These are phyloP conservation scores for Oncorhynchus kisutch DNA, from an alignment of 2,113 vertebrate species.

Conservation along the genomic window DNA sequence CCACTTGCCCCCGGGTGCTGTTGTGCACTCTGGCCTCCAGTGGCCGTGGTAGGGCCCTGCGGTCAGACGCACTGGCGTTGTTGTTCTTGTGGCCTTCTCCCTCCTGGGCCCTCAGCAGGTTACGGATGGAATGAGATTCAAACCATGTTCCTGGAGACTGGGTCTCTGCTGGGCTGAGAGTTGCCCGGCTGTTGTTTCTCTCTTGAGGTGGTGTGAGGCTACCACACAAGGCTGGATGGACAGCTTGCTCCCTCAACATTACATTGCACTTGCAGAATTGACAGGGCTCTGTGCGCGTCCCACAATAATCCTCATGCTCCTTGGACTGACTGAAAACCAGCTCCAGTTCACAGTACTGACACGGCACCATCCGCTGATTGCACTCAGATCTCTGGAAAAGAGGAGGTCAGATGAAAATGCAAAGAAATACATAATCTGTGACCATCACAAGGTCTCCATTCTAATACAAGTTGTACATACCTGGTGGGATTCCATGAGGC, in stretches of 20 bases:
- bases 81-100: slow-evolving; percentile 66
- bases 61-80: slow-evolving; percentile 60
- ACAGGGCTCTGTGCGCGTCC: slow-evolving; percentile 87
- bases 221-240: slow-evolving; percentile 82
- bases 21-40: slow-evolving; percentile 61
- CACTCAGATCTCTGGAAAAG: slow-evolving; percentile 78
- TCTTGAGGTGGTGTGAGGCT: slow-evolving; percentile 66
- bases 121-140: slow-evolving; percentile 63
- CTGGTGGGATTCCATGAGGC: slow-evolving; percentile 82
- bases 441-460: neutral
- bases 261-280: slow-evolving; percentile 80
- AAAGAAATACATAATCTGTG: neutral
- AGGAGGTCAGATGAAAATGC: neutral
- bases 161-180: slow-evolving; percentile 39
- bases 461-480: slow-evolving; percentile 60
- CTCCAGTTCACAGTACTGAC: slow-evolving; percentile 90
- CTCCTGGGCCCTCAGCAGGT: slow-evolving; percentile 67
- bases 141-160: slow-evolving; percentile 65
- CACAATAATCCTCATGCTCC: slow-evolving; percentile 92
- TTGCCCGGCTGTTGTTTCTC: slow-evolving; percentile 55
- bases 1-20: slow-evolving; percentile 48
- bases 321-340: slow-evolving; percentile 79
- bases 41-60: slow-evolving; percentile 39
- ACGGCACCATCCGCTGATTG: slow-evolving; percentile 80
- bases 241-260: slow-evolving; percentile 81